Conservation (phyloP, 2,797 vertebrate genomes). For the Echiichthys vipera region DNA sequence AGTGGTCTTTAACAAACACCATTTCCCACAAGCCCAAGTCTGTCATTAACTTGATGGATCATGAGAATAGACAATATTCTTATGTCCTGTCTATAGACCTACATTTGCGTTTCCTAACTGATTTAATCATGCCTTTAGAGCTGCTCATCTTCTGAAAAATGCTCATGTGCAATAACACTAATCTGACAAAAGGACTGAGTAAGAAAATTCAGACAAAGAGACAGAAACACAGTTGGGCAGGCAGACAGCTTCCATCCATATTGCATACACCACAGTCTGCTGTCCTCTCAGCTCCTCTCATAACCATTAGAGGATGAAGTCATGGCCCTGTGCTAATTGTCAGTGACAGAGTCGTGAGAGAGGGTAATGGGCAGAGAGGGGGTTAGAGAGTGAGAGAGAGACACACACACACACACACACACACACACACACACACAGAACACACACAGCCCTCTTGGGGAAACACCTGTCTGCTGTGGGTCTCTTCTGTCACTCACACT, state of each 20-base stretch:
- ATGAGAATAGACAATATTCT: too few species aligned
- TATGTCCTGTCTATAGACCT: background rate
- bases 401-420: background rate
- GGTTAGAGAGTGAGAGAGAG: conserved; percentile 6
- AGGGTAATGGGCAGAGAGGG: conserved; percentile 29
- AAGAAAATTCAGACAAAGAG: conserved; percentile 7
- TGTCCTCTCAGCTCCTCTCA: conserved; percentile 52
- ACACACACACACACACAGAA: conserved; percentile 13
- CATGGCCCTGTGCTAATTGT: conserved; percentile 64
- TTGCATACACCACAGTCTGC: conserved; percentile 42
- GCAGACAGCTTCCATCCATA: conserved; percentile 47
- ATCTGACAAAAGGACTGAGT: background rate
- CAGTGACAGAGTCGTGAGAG: conserved; percentile 57
- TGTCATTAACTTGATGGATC: too few species aligned
- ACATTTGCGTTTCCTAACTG: background rate
- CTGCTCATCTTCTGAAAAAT: background rate
- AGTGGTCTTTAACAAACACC: too few species aligned
- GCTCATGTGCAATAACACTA: background rate
- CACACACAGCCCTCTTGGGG: conserved; percentile 40
- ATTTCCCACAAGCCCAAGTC: too few species aligned
- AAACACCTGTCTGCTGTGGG: conserved; percentile 58
- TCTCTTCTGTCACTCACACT: conserved; percentile 25
- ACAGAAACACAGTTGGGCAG: conserved; percentile 26
- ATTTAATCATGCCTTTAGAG: background rate
- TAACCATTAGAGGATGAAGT: conserved; percentile 73